These are phyloP conservation scores for Vipera latastei DNA, from an alignment of 2,797 vertebrate species.

Conservation along the genomic window DNA sequence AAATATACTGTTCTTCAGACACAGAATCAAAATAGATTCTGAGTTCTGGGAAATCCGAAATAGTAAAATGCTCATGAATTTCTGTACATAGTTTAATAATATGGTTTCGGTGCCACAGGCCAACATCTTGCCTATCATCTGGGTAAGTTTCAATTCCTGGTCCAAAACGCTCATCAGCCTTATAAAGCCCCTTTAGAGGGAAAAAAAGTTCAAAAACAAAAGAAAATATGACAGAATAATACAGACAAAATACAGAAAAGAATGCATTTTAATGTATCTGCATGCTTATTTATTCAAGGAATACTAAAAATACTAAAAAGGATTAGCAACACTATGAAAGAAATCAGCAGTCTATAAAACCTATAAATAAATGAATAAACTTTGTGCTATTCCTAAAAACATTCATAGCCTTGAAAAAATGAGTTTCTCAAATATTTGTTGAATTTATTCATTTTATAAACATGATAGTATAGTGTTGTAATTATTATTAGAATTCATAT, in stretches of 20 bases:
- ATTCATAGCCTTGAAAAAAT: neutral
- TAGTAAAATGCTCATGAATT: conserved; percentile 68
- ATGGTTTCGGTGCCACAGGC: conserved; percentile 78
- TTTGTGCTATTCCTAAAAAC: neutral
- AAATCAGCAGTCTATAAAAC: neutral
- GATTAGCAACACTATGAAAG: neutral
- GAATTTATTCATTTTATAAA: neutral
- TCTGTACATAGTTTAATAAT: conserved; percentile 76
- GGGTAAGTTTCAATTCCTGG: conserved; percentile 80
- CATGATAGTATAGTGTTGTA: neutral
- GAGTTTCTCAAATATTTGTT: neutral
- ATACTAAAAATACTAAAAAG: neutral
- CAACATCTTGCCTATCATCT: conserved; percentile 79
- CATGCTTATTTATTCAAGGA: neutral
- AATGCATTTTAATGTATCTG: neutral
- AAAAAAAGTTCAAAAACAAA: neutral
- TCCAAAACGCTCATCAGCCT: conserved; percentile 76
- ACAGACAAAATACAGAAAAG: neutral
- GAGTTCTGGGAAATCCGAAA: conserved; percentile 72
- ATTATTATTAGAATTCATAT: neutral
- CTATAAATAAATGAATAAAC: neutral
- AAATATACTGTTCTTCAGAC: neutral
- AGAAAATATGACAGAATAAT: neutral
- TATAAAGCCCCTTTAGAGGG: conserved; percentile 81
- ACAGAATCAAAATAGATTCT: conserved; percentile 4